Evolutionary conservation across 2,797 vertebrate species (phyloP).

Genomic region (Coendou prehensilis): DNA sequence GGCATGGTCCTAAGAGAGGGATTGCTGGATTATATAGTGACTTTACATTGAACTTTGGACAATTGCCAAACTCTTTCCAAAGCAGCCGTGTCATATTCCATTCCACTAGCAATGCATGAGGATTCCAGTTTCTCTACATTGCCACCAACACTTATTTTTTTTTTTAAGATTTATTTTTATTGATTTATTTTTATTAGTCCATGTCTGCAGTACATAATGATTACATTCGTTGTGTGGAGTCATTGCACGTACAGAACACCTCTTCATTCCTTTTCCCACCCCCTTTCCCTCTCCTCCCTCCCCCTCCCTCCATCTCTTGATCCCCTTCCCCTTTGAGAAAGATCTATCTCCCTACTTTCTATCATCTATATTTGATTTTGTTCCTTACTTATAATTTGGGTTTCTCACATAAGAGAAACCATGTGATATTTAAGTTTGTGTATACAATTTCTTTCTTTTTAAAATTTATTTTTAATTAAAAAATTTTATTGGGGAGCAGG

Average conservation of each 20-base stretch:
- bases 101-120: not conserved
- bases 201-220: not conserved
- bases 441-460: not conserved
- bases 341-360: not conserved
- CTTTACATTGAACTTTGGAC: constrained; percentile 3
- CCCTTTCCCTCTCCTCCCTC: not conserved
- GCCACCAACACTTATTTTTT: constrained; percentile 13
- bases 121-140: not conserved
- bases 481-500: not conserved
- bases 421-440: not conserved
- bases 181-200: not conserved
- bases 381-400: not conserved
- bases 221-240: not conserved
- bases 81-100: not conserved
- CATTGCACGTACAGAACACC: not conserved
- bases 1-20: not conserved
- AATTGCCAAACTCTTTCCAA: constrained; percentile 45
- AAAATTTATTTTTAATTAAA: not conserved
- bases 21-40: constrained; percentile 24
- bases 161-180: not conserved
- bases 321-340: not conserved
- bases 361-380: not conserved
- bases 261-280: not conserved
- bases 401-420: not conserved
- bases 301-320: not conserved